A percentile compares a stretch with the other conserved stretches of the same genome.
These are phyloP conservation scores for Drosophila nigromelanica DNA, from an alignment of 1,140 invertebrate genomes.

Conservation along the genomic window DNA sequence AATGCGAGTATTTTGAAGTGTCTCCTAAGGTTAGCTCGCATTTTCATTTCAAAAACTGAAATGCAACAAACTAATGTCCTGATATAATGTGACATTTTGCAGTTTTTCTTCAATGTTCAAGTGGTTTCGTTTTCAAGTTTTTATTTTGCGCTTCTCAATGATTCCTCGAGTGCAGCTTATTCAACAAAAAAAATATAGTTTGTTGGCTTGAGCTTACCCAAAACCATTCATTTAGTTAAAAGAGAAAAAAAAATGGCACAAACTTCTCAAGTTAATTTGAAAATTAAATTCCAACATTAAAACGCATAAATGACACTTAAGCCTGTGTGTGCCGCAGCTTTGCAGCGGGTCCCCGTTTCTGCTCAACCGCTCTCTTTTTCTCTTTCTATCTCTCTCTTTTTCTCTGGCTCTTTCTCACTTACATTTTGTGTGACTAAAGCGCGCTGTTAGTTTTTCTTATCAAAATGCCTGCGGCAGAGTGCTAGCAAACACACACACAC, in stretches of 20 bases:
- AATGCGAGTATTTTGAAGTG: too few species aligned
- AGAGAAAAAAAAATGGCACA: slow-evolving; percentile 29
- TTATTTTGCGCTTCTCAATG: slow-evolving; percentile 25
- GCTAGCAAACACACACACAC: slow-evolving; percentile 65
- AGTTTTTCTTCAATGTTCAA: background rate
- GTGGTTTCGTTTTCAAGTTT: slow-evolving; percentile 5
- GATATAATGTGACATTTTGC: background rate
- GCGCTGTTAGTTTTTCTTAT: slow-evolving; percentile 78
- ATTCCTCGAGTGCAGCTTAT: slow-evolving; percentile 46
- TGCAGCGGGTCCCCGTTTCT: background rate
- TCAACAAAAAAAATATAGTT: background rate
- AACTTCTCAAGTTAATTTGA: slow-evolving; percentile 79
- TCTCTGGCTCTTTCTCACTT: slow-evolving; percentile 8
- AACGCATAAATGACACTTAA: slow-evolving; percentile 82
- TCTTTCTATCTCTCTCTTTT: slow-evolving; percentile 1
- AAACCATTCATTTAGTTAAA: too few species aligned
- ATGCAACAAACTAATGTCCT: slow-evolving; percentile 1
- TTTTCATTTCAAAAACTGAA: background rate
- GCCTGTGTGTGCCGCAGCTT: slow-evolving; percentile 36
- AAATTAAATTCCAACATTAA: slow-evolving; percentile 82
- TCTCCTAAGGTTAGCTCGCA: too few species aligned
- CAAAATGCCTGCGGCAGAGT: slow-evolving; percentile 79
- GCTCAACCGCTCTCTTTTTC: background rate
- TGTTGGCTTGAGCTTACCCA: too few species aligned
- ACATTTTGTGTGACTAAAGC: slow-evolving; percentile 33